phyloP scores from a whole-genome alignment of 2,888 invertebrate genomes.

The Polyploca ridens region DNA sequence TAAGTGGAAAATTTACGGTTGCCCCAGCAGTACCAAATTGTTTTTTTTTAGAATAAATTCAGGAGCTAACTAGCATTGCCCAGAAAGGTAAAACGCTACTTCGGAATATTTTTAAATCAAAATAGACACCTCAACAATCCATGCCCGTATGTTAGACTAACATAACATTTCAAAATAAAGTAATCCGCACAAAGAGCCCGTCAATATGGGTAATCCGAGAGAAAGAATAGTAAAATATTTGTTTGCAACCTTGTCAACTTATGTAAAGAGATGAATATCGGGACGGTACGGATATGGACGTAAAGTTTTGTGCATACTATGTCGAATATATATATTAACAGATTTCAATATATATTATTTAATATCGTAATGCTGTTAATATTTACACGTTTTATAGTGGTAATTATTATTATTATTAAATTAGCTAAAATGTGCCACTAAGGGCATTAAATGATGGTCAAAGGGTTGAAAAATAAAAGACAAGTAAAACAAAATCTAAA shows the following conservation, averaged over 20 bases:
- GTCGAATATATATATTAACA: background rate
- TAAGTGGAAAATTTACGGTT: too few species aligned
- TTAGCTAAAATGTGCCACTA: too few species aligned
- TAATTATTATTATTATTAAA: too few species aligned
- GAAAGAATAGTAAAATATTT: conserved; percentile 48
- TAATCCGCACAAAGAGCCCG: conserved; percentile 47
- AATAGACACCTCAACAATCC: background rate
- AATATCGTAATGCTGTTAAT: background rate
- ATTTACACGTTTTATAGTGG: too few species aligned
- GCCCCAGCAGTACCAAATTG: too few species aligned
- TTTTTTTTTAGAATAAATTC: too few species aligned
- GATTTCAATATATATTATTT: background rate
- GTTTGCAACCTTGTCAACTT: conserved; percentile 39
- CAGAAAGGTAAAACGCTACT: too few species aligned
- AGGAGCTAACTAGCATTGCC: too few species aligned
- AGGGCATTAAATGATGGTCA: too few species aligned
- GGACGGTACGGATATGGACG: background rate
- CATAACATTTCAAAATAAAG: conserved; percentile 33
- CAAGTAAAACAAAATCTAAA: too few species aligned
- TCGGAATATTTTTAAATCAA: background rate
- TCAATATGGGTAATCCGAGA: conserved; percentile 47
- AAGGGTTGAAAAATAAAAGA: too few species aligned
- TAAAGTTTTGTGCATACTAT: conserved; percentile 7
- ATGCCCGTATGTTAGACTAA: background rate
- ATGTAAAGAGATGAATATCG: conserved; percentile 28